These are phyloP conservation scores for Halcyon chelicuti DNA, from an alignment of 2,797 vertebrate genomes.

Conservation along the genomic window DNA sequence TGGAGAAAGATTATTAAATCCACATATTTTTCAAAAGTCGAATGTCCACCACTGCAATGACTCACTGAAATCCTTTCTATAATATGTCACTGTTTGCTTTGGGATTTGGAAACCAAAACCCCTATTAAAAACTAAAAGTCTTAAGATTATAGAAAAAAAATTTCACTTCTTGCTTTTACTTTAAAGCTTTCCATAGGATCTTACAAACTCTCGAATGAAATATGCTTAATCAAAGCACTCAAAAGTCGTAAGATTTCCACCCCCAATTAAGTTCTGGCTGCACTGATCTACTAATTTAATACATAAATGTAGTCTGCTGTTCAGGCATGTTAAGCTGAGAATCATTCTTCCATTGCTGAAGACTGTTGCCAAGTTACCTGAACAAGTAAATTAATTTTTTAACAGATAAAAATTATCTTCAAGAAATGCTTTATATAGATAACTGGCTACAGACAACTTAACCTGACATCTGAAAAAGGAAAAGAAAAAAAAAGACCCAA, in stretches of 20 bases:
- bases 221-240: neutral
- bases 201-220: neutral
- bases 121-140: neutral
- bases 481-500: neutral
- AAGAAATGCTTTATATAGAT: neutral
- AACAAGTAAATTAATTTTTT: neutral
- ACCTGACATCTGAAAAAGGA: neutral
- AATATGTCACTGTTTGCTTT: neutral
- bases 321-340: neutral
- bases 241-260: neutral
- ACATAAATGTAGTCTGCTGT: neutral
- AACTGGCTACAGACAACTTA: neutral
- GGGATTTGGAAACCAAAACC: neutral
- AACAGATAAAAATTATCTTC: neutral
- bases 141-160: neutral
- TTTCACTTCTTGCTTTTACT: rapidly evolving
- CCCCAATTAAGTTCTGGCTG: neutral
- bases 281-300: neutral
- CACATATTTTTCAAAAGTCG: neutral
- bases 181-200: neutral
- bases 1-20: neutral
- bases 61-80: neutral
- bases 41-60: neutral
- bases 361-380: neutral
- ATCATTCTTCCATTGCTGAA: neutral